Conservation (phyloP, 1,140 invertebrate species). For the Drosophila sp. region DNA sequence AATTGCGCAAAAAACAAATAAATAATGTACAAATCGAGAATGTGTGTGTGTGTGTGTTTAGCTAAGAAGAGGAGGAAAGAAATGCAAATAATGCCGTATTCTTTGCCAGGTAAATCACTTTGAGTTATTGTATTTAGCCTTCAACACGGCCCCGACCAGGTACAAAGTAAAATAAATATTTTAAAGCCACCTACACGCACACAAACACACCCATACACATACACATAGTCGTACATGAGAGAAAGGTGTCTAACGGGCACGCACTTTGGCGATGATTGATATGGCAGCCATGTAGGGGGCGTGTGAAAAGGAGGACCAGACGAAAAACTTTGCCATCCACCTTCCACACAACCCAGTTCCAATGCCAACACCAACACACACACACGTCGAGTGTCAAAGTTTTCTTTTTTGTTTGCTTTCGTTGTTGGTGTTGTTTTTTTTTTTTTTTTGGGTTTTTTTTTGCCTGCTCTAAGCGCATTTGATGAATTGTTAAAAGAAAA, state of each 20-base stretch:
- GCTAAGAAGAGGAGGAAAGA: conserved; percentile 1
- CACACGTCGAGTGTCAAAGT: conserved; percentile 75
- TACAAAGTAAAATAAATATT: conserved; percentile 70
- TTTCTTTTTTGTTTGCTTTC: conserved; percentile 28
- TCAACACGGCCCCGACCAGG: conserved; percentile 41
- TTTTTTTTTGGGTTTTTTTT: background rate
- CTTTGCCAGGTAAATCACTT: conserved; percentile 67
- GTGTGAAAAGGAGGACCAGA: conserved; percentile 23
- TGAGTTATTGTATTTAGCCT: conserved; percentile 76
- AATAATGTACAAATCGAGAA: conserved; percentile 48
- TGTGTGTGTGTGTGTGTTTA: background rate
- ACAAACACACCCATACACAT: background rate
- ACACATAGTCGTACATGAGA: conserved; percentile 10
- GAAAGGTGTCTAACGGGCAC: conserved; percentile 50
- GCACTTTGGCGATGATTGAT: conserved; percentile 77
- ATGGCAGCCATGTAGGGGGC: conserved; percentile 44
- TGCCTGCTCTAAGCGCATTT: conserved; percentile 76
- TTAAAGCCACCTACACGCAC: conserved; percentile 52
- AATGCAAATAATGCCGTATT: conserved; percentile 62
- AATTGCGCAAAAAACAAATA: conserved; percentile 46
- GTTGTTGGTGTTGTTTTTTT: conserved; percentile 24
- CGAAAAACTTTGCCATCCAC: conserved; percentile 54
- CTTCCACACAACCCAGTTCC: background rate
- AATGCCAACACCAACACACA: conserved; percentile 9
- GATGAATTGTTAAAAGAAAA: conserved; percentile 81